A percentile compares a stretch with the other conserved stretches of the same genome.
These are phyloP conservation scores for Itoplectis maculator DNA, from an alignment of 2,888 invertebrate species.

Conservation along the genomic window DNA sequence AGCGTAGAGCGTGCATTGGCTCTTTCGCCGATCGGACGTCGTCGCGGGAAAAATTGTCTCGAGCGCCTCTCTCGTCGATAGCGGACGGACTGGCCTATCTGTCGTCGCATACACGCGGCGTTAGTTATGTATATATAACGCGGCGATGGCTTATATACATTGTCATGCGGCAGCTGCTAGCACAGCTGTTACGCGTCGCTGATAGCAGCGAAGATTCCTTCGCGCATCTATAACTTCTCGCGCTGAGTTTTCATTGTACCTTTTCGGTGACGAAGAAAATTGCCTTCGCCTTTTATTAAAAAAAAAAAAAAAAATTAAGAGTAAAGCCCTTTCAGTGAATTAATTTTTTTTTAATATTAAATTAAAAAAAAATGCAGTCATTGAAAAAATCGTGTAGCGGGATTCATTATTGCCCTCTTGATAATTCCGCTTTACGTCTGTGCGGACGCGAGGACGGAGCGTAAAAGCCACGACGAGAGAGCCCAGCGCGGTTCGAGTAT, in stretches of 20 bases:
- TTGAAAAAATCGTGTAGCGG: not conserved
- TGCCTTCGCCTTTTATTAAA: not conserved
- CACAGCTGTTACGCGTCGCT: constrained; percentile 77
- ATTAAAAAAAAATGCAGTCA: not conserved
- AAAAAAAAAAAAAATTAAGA: not conserved
- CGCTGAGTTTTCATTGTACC: constrained; percentile 20
- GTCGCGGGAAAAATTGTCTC: constrained; percentile 41
- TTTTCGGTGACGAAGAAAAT: not conserved
- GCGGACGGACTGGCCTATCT: constrained; percentile 31
- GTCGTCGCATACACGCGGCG: not conserved
- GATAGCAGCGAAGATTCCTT: constrained; percentile 67
- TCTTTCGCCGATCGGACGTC: constrained; percentile 32
- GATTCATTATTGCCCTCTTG: not conserved
- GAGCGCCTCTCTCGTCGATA: constrained; percentile 47
- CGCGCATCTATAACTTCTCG: constrained; percentile 32
- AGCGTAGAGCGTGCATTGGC: constrained; percentile 10
- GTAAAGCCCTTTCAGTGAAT: too few species aligned
- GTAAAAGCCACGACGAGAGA: not conserved
- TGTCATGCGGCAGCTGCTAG: constrained; percentile 77
- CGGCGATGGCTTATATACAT: constrained; percentile 48
- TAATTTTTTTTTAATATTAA: too few species aligned
- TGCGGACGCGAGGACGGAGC: too few species aligned
- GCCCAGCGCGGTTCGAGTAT: constrained; percentile 68
- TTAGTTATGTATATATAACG: constrained; percentile 17
- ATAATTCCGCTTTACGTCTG: not conserved